Evolutionary conservation across 2,888 invertebrate species (phyloP).

Genomic region (Yponomeuta evonymella): DNA sequence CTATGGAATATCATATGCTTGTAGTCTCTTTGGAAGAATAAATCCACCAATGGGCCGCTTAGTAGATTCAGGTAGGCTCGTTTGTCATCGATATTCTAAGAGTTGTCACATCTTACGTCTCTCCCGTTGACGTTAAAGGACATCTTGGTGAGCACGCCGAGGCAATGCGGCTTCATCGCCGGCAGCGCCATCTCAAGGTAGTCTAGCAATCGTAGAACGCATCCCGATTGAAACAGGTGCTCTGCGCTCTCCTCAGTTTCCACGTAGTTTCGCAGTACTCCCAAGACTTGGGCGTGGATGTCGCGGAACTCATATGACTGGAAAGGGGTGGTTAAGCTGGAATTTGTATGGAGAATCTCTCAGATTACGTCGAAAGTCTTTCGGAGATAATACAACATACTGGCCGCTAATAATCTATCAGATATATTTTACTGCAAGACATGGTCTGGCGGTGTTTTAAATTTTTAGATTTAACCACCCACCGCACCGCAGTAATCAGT

Average conservation of each 20-base stretch:
- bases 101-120: slow-evolving; percentile 40
- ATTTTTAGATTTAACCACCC: no score
- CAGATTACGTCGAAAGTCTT: not conserved
- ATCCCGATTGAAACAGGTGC: slow-evolving; percentile 60
- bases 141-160: slow-evolving; percentile 64
- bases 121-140: slow-evolving; percentile 57
- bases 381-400: no score
- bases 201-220: slow-evolving; percentile 55
- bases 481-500: no score
- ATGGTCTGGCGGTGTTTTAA: no score
- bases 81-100: not conserved
- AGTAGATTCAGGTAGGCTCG: no score
- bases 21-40: no score
- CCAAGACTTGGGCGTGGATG: slow-evolving; percentile 55
- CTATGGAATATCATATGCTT: no score
- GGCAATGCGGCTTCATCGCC: slow-evolving; percentile 60
- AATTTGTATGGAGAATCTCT: not conserved
- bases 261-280: slow-evolving; percentile 58
- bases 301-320: slow-evolving; percentile 68
- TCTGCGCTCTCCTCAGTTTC: slow-evolving; percentile 60
- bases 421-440: no score
- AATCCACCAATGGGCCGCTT: no score
- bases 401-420: no score
- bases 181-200: slow-evolving; percentile 65
- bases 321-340: not conserved